These are phyloP conservation scores for Serranus cabrilla DNA, from an alignment of 2,797 vertebrate species.

Conservation along the genomic window DNA sequence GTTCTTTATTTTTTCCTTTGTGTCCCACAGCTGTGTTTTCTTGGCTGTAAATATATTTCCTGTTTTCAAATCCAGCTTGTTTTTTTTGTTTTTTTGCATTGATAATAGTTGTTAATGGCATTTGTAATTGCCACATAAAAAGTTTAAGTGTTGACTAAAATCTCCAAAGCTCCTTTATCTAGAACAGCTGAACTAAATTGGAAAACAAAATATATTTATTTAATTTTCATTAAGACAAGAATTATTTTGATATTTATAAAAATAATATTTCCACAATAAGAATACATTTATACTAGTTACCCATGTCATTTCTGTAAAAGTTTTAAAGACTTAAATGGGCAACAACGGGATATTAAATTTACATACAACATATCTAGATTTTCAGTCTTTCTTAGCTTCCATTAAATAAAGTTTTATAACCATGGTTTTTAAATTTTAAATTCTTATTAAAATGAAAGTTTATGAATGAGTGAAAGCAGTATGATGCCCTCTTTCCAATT, in stretches of 20 bases:
- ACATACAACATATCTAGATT: background rate
- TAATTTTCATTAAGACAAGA: background rate
- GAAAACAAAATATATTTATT: background rate
- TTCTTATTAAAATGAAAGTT: conserved; percentile 8
- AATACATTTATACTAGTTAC: background rate
- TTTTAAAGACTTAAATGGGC: background rate
- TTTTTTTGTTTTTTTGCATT: background rate
- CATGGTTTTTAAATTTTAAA: background rate
- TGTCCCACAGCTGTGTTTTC: conserved; percentile 27
- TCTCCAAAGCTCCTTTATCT: background rate
- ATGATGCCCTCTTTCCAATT: conserved; percentile 13
- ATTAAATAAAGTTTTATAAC: background rate
- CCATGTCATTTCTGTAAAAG: background rate
- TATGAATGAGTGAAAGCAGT: conserved; percentile 37
- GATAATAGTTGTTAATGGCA: background rate
- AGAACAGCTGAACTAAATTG: background rate
- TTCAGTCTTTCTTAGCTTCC: background rate
- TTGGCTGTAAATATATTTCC: background rate
- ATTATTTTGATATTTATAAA: accelerated
- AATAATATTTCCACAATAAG: background rate
- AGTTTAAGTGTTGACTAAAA: background rate
- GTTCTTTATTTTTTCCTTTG: conserved; percentile 2
- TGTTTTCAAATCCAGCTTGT: background rate
- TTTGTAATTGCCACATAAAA: background rate
- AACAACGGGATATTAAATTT: background rate